Evolutionary conservation across 1,140 invertebrate genomes (phyloP).

Genomic region (Cephus cinctus): DNA sequence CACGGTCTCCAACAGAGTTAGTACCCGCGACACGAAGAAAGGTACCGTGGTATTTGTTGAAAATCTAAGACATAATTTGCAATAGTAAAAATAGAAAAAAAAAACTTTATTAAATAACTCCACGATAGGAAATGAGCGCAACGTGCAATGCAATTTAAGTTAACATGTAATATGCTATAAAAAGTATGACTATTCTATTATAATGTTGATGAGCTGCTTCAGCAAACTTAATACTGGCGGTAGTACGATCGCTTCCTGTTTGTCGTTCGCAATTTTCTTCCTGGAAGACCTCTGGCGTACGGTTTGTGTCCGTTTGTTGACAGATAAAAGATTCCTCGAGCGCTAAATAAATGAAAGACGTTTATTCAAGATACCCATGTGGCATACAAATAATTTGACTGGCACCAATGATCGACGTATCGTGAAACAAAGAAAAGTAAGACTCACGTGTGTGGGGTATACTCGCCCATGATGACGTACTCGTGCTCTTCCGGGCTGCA

Average conservation of each 20-base stretch:
- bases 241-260: slow-evolving; percentile 53
- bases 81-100: no score
- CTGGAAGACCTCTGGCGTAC: slow-evolving; percentile 78
- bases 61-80: no score
- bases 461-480: slow-evolving; percentile 81
- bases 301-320: slow-evolving; percentile 81
- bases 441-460: slow-evolving; percentile 70
- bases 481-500: slow-evolving; percentile 74
- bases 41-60: no score
- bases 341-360: no score
- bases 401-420: no score
- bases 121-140: background rate
- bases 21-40: no score
- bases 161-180: background rate
- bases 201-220: slow-evolving; percentile 54
- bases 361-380: no score
- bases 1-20: no score
- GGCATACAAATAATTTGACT: no score
- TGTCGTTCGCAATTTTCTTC: slow-evolving; percentile 56
- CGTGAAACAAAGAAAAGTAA: slow-evolving; percentile 4
- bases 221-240: slow-evolving; percentile 55
- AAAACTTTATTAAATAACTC: background rate
- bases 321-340: slow-evolving; percentile 80
- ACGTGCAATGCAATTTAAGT: background rate
- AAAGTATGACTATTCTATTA: slow-evolving; percentile 44